Conservation (phyloP, 2,888 invertebrate genomes). For the Plebejus melissa region DNA sequence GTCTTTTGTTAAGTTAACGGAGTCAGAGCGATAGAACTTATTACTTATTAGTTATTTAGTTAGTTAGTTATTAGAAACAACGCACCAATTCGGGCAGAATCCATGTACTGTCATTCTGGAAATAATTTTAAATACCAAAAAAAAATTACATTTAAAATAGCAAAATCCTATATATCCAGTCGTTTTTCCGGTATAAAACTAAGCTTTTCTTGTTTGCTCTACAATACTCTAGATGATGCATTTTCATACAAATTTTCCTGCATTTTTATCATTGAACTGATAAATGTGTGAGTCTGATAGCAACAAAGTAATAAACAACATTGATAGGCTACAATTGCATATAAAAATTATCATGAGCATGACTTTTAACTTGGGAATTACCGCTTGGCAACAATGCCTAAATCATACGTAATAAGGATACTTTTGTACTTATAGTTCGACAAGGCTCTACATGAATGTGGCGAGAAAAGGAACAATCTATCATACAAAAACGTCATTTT, state of each 20-base stretch:
- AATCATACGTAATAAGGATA: no score
- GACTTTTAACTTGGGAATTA: neutral
- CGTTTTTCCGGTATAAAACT: no score
- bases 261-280: constrained; percentile 6
- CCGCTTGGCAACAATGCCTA: neutral
- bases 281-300: neutral
- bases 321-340: neutral
- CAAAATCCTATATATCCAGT: no score
- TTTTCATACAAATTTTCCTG: neutral
- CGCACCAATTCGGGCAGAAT: neutral
- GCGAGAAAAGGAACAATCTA: no score
- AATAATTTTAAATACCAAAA: no score
- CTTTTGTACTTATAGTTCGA: no score
- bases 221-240: neutral
- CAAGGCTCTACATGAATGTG: no score
- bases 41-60: no score
- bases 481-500: no score
- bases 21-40: neutral
- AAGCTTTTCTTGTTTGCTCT: no score
- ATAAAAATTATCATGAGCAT: neutral
- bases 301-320: neutral
- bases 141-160: no score
- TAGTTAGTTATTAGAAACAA: neutral
- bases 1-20: constrained; percentile 34
- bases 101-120: no score